phyloP scores from a whole-genome alignment of 1,140 invertebrate species.

The Liolophura sinensis region DNA sequence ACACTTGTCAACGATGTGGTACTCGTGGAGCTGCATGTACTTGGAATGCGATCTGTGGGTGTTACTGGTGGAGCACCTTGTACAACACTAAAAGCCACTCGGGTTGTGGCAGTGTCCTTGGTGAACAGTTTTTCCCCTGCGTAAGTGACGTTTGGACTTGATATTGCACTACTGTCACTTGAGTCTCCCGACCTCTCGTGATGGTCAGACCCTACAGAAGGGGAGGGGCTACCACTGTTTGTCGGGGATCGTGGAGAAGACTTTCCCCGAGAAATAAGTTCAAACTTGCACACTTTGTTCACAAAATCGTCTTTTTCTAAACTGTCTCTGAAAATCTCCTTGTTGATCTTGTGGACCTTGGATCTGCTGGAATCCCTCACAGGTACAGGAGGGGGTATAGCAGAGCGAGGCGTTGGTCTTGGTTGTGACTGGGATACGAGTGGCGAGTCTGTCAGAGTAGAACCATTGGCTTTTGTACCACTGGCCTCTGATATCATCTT shows the following conservation, averaged over 20 bases:
- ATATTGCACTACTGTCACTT: too few relatives aligned
- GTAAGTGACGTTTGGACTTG: conserved; percentile 13
- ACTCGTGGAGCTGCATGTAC: conserved; percentile 38
- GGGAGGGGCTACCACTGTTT: too few relatives aligned
- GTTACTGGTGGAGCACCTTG: conserved; percentile 13
- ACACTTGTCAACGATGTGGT: conserved; percentile 45
- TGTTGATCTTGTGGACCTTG: conserved; percentile 7
- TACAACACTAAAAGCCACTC: conserved; percentile 43
- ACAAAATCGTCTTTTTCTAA: conserved; percentile 48
- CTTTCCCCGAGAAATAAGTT: conserved; percentile 46
- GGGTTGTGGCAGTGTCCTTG: conserved; percentile 49
- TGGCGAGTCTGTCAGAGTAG: not conserved
- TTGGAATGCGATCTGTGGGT: conserved; percentile 23
- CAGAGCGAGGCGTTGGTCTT: not conserved
- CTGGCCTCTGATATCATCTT: conserved; percentile 47
- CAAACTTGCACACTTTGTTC: conserved; percentile 55
- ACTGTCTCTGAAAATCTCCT: conserved; percentile 28
- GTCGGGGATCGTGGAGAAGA: too few relatives aligned
- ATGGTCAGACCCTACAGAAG: too few relatives aligned
- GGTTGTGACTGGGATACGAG: not conserved
- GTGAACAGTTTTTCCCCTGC: conserved; percentile 56
- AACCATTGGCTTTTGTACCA: too few relatives aligned
- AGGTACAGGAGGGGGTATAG: not conserved
- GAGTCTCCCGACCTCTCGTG: too few relatives aligned
- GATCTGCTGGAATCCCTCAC: not conserved